Evolutionary conservation across 2,888 invertebrate species (phyloP).

Genomic region (Pycnomerus fuliginosus): DNA sequence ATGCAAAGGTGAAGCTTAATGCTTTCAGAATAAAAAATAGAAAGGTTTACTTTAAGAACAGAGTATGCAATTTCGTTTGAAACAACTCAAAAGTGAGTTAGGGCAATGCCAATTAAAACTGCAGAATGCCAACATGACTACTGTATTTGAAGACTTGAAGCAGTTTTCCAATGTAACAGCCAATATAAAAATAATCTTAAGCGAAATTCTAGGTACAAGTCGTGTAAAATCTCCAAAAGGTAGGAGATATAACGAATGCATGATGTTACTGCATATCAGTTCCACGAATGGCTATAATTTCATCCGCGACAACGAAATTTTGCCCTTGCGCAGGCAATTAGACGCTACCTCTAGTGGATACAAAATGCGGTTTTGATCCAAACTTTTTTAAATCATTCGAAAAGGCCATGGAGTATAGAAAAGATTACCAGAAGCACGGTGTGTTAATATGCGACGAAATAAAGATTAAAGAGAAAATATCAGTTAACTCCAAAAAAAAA

Average conservation of each 20-base stretch:
- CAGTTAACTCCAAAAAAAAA: slow-evolving; percentile 18
- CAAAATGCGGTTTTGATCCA: slow-evolving; percentile 20
- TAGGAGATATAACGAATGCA: slow-evolving; percentile 6
- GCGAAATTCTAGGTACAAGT: too few relatives aligned
- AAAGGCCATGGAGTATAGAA: slow-evolving; percentile 8
- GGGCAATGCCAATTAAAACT: too few relatives aligned
- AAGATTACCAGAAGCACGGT: slow-evolving; percentile 19
- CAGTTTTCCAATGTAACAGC: too few relatives aligned
- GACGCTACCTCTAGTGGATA: slow-evolving; percentile 16
- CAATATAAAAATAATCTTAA: too few relatives aligned
- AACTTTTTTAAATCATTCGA: slow-evolving; percentile 17
- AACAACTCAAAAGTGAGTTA: too few relatives aligned
- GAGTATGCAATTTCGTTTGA: too few relatives aligned
- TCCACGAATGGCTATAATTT: slow-evolving; percentile 6
- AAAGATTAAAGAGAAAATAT: slow-evolving; percentile 12
- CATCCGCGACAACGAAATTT: slow-evolving; percentile 7
- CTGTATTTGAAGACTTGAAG: too few relatives aligned
- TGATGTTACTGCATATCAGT: slow-evolving; percentile 12
- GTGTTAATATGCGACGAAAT: slow-evolving; percentile 26
- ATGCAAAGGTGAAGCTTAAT: too few relatives aligned
- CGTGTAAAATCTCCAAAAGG: too few relatives aligned
- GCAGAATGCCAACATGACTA: too few relatives aligned
- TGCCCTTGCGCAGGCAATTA: slow-evolving; percentile 6
- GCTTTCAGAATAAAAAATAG: too few relatives aligned
- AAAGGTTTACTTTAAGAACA: too few relatives aligned